Evolutionary conservation across 2,797 vertebrate genomes (phyloP).

Genomic region (Coendou prehensilis): DNA sequence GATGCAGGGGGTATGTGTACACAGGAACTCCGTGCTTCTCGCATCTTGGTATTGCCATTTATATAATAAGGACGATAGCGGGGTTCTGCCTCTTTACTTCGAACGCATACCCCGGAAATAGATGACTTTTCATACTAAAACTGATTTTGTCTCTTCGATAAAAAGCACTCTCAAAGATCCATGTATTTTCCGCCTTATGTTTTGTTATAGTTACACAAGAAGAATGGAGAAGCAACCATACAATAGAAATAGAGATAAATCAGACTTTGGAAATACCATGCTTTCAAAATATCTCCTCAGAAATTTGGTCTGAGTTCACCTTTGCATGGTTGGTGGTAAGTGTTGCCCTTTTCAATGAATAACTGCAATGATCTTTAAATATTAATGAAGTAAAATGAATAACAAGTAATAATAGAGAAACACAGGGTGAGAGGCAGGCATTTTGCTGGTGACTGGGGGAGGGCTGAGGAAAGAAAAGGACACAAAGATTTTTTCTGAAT

Average conservation of each 20-base stretch:
- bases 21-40: neutral
- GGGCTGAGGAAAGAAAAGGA: neutral
- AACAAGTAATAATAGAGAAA: constrained; percentile 64
- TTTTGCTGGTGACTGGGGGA: neutral
- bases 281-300: constrained; percentile 79
- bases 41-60: neutral
- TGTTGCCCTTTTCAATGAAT: constrained; percentile 80
- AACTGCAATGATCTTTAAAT: constrained; percentile 75
- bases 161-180: constrained; percentile 27
- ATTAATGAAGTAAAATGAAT: constrained; percentile 77
- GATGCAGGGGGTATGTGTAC: fast-evolving
- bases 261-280: constrained; percentile 88
- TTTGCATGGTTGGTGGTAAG: constrained; percentile 89
- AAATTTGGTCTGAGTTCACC: constrained; percentile 81
- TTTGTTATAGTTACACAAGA: constrained; percentile 77
- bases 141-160: neutral
- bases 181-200: constrained; percentile 62
- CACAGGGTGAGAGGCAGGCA: constrained; percentile 8
- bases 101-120: neutral
- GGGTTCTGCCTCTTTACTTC: constrained; percentile 6
- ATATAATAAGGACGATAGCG: neutral
- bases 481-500: neutral
- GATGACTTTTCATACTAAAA: constrained; percentile 12
- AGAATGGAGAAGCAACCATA: constrained; percentile 74
- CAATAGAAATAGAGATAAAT: constrained; percentile 83